Percentiles rank a stretch among this genome's conserved stretches.
Conservation (phyloP, 2,888 invertebrate genomes). For the Teinopalpus imperialis region DNA sequence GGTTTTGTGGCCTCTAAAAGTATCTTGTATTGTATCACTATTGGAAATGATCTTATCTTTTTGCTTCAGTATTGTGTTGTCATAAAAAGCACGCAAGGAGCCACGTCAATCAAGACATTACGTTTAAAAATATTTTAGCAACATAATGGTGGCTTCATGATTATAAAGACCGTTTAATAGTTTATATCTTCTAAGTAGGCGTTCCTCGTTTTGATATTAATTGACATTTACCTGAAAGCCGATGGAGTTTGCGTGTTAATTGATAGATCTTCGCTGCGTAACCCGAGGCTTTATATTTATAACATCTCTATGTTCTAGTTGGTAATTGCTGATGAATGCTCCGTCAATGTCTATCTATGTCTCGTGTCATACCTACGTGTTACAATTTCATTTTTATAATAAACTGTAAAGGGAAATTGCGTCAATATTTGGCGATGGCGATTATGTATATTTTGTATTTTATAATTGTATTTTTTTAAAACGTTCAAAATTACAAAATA, state of each 20-base stretch:
- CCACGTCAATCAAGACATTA: no score
- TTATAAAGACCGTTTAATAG: slow-evolving; percentile 35
- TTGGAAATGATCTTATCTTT: no score
- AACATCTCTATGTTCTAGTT: slow-evolving; percentile 7
- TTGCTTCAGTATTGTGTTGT: no score
- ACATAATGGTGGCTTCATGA: background rate
- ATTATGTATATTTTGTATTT: no score
- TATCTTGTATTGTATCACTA: no score
- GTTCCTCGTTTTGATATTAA: slow-evolving; percentile 58
- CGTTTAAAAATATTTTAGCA: background rate
- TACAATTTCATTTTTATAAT: no score
- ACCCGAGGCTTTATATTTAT: slow-evolving; percentile 32
- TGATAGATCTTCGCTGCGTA: slow-evolving; percentile 64
- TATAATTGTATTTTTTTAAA: no score
- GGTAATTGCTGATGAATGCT: slow-evolving; percentile 14
- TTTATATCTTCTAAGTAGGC: slow-evolving; percentile 40
- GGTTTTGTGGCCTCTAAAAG: no score
- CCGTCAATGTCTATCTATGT: background rate
- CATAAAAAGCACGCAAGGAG: no score
- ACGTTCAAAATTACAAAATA: no score
- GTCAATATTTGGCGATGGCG: no score
- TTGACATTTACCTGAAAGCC: slow-evolving; percentile 68
- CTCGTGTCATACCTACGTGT: background rate
- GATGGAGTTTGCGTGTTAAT: slow-evolving; percentile 66
- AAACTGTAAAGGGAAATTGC: no score